Base-by-base conservation (phyloP, 1,140 invertebrate species). In the Panagrolaimus sp. region DNA sequence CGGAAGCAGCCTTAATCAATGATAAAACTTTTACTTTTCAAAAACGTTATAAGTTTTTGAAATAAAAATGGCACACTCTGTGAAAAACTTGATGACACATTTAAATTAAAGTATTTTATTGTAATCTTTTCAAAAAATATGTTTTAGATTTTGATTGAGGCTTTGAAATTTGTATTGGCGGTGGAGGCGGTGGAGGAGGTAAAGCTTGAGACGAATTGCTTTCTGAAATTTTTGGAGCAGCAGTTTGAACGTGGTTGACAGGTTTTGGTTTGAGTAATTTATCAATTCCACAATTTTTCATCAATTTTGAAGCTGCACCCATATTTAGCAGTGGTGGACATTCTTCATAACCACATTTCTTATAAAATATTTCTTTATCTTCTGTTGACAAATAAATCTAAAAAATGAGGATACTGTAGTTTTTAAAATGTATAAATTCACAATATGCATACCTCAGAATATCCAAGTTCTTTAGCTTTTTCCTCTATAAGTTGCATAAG, bases 181-280 rank as follows among this genome's bases (percentile, higher is more conserved):
- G n/a, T n/a, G n/a, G 27, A 57, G n/a, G 51, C 51, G 51, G 51
- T 27, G 51, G 51, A 20, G 51, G 51, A 20, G 51, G 51, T 20
- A 16, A 14, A 57, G n/a, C 9, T 16, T 20, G 51, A 25, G 51
- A 16, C 20, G 51, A 27, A 57, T 9, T 20, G 1, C 14, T 57
- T 11, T 25, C 20, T 16, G n/a, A 57, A 9, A 16, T 8, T 25
- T 16, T 11, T 3, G 20, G 20, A 1, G n/a, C n/a, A 25, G 9
- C 3, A 2, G 20, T 57, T 11, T 13, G 20, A n/a, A 11, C 4
- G 1, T 1, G n/a, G 9, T n/a, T 13, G 20, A 11, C 8, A 57
- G 13, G 9, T 11, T 57, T 57, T n/a, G 13, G 20, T 11, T 25
- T 13, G 20, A 57, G n/a, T 23, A 2, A 9, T n/a, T 57, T 57